These are phyloP conservation scores for Caenorhabditis sinica DNA, from an alignment of 2,888 invertebrate species.

Conservation along the genomic window DNA sequence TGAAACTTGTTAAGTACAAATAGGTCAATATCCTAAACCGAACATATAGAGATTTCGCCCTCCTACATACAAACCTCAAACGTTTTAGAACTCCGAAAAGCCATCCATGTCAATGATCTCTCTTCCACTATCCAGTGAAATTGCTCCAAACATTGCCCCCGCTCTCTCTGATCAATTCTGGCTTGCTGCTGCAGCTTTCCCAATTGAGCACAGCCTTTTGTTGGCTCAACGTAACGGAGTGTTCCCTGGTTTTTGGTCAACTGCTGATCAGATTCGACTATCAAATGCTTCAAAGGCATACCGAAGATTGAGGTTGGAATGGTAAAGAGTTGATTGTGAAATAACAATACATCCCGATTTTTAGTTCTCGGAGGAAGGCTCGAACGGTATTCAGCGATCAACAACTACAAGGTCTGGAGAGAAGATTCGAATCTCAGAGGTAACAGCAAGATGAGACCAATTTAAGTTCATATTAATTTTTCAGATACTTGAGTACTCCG, in stretches of 20 bases:
- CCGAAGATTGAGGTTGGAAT: conserved; percentile 85
- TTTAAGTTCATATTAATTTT: background rate
- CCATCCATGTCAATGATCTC: conserved; percentile 4
- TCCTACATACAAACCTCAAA: background rate
- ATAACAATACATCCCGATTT: conserved; percentile 13
- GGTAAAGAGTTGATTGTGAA: conserved; percentile 18
- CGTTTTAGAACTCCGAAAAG: conserved; percentile 55
- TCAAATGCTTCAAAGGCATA: conserved; percentile 90
- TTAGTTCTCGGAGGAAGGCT: conserved; percentile 87
- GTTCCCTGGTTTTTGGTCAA: conserved; percentile 74
- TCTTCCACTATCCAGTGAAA: conserved; percentile 27
- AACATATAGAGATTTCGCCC: too few species aligned
- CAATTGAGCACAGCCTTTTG: conserved; percentile 68
- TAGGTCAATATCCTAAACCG: too few species aligned
- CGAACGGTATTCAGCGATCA: conserved; percentile 91
- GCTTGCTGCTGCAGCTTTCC: conserved; percentile 60
- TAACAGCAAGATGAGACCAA: background rate
- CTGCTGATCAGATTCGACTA: conserved; percentile 71
- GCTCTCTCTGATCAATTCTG: conserved; percentile 55
- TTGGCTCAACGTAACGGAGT: conserved; percentile 69
- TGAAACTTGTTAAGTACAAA: too few species aligned
- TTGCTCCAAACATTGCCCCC: conserved; percentile 29
- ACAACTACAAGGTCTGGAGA: conserved; percentile 82
- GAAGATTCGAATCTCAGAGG: conserved; percentile 79
- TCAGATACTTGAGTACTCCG: conserved; percentile 81